These are phyloP conservation scores for Pocillopora meandrina DNA, from an alignment of 92 coral and sea anemone species.

Conservation along the genomic window DNA sequence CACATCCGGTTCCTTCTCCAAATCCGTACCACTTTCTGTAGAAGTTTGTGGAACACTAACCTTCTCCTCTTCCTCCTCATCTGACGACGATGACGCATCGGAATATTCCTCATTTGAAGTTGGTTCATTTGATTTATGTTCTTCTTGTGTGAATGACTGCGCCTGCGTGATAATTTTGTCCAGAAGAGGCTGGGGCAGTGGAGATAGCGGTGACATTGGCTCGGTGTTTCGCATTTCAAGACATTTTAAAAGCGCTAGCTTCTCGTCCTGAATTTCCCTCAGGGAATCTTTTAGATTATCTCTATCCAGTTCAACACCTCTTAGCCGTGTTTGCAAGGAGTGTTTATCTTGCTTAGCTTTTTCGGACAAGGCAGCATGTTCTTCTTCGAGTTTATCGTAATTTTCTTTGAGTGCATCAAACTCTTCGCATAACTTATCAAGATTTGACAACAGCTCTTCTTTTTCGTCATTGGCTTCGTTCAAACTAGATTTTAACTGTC, in stretches of 20 bases:
- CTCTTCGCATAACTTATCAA: conserved; percentile 55
- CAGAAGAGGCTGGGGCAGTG: conserved; percentile 50
- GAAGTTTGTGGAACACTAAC: neutral
- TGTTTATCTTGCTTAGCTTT: conserved; percentile 60
- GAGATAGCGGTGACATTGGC: conserved; percentile 43
- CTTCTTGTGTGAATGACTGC: conserved; percentile 65
- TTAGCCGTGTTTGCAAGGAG: conserved; percentile 57
- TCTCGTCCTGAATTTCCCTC: conserved; percentile 75
- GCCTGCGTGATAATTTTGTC: conserved; percentile 63
- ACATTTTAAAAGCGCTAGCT: conserved; percentile 74
- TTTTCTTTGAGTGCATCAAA: conserved; percentile 52
- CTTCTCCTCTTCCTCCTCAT: conserved; percentile 46
- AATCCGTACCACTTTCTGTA: conserved; percentile 36
- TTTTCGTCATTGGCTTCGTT: conserved; percentile 62
- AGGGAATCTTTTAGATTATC: conserved; percentile 58
- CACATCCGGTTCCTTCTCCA: conserved; percentile 32
- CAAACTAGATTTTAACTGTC: conserved; percentile 55
- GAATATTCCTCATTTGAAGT: conserved; percentile 37
- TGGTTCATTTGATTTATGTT: conserved; percentile 41
- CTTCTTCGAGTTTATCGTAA: conserved; percentile 65
- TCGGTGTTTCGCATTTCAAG: conserved; percentile 68
- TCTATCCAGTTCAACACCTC: conserved; percentile 62
- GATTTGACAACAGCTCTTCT: conserved; percentile 46
- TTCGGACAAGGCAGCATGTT: conserved; percentile 34
- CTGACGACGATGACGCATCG: conserved; percentile 47